Conservation (phyloP, 2,113 vertebrate species). For the Athene cunicularia region DNA sequence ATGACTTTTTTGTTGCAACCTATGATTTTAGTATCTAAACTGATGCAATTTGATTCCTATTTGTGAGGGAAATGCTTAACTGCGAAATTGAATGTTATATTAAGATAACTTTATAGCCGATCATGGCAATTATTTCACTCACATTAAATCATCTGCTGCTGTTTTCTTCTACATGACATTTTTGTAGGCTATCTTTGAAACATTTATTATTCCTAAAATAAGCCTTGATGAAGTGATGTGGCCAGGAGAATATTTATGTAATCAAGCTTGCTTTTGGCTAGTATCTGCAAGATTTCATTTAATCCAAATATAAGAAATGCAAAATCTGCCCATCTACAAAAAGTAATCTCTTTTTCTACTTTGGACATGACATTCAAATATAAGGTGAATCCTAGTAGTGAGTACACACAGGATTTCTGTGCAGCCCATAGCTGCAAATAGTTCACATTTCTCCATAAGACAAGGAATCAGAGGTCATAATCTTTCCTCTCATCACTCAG, state of each 20-base stretch:
- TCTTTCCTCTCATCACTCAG: neutral
- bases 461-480: neutral
- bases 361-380: neutral
- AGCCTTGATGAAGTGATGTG: neutral
- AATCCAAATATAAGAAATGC: neutral
- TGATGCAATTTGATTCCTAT: neutral
- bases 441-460: neutral
- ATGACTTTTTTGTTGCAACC: neutral
- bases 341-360: neutral
- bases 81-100: slow-evolving; percentile 11
- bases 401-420: neutral
- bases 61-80: slow-evolving; percentile 23
- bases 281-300: neutral
- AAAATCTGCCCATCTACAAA: neutral
- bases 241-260: slow-evolving; percentile 3
- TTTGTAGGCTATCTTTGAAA: slow-evolving; percentile 15
- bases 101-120: slow-evolving; percentile 14
- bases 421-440: neutral
- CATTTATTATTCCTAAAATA: slow-evolving; percentile 6
- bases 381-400: neutral
- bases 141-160: slow-evolving; percentile 30
- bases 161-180: neutral
- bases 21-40: neutral
- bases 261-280: neutral
- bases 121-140: slow-evolving; percentile 8